phyloP scores from a whole-genome alignment of 2,113 vertebrate species.

The Reinhardtius hippoglossoides region DNA sequence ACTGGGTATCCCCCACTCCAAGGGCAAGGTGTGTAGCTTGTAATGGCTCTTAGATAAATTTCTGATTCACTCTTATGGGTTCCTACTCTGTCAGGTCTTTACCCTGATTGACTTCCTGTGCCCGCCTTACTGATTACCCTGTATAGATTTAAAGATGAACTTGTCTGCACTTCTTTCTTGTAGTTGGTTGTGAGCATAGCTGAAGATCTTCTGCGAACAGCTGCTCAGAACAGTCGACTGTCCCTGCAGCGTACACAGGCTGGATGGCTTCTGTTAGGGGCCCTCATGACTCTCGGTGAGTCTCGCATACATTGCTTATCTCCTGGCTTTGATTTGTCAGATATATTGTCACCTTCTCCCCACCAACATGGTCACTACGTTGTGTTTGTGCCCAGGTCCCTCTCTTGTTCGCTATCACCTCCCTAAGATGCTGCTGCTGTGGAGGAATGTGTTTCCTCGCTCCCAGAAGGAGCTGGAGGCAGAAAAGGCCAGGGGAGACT shows the following conservation, averaged over 20 bases:
- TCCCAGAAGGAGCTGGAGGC: conserved; percentile 97
- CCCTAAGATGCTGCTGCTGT: conserved; percentile 97
- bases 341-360: background rate
- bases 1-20: conserved; percentile 95
- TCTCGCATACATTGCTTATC: background rate
- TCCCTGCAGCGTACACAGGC: conserved; percentile 97
- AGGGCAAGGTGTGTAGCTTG: conserved; percentile 90
- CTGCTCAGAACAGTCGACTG: conserved; percentile 95
- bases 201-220: conserved; percentile 95
- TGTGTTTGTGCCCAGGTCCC: conserved; percentile 82
- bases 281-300: conserved; percentile 97
- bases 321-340: background rate
- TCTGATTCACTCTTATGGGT: background rate
- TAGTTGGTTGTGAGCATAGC: conserved; percentile 99
- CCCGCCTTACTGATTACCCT: background rate
- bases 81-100: background rate
- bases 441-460: conserved; percentile 98
- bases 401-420: conserved; percentile 97
- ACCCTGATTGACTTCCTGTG: background rate
- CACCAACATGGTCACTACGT: background rate
- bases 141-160: background rate
- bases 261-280: conserved; percentile 97
- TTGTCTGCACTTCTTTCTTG: conserved; percentile 31
- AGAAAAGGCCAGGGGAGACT: conserved; percentile 95
- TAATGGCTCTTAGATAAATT: background rate